Conservation (phyloP, 2,888 invertebrate genomes). For the Tolmerus cingulatus region DNA sequence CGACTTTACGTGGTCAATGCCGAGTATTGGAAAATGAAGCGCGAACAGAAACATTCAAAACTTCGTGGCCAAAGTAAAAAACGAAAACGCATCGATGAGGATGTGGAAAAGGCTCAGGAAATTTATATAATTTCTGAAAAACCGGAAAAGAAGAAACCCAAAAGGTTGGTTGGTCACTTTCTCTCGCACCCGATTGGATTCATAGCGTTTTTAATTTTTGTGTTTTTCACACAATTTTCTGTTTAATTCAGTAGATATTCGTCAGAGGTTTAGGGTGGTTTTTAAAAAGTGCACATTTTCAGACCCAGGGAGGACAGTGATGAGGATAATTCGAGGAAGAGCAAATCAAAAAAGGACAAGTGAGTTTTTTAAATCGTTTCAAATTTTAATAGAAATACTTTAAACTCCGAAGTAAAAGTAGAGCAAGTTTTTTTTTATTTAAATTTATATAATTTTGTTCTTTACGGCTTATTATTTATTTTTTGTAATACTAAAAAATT, state of each 20-base stretch:
- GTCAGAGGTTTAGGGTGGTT: background rate
- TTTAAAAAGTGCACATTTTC: background rate
- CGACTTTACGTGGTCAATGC: constrained; percentile 82
- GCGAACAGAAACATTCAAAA: constrained; percentile 56
- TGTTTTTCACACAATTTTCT: background rate
- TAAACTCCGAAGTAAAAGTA: too few relatives aligned
- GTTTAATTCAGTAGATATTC: background rate
- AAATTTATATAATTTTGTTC: too few relatives aligned
- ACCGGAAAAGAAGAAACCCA: constrained; percentile 56
- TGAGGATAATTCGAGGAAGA: constrained; percentile 25
- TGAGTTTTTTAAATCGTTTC: background rate
- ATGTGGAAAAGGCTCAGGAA: constrained; percentile 61
- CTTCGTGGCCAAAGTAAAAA: constrained; percentile 51
- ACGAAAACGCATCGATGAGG: constrained; percentile 57
- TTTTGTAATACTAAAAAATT: too few relatives aligned
- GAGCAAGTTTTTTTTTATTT: too few relatives aligned
- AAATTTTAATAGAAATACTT: too few relatives aligned
- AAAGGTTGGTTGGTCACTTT: background rate
- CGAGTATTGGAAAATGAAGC: constrained; percentile 67
- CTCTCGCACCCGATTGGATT: background rate
- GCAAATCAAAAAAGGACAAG: constrained; percentile 11
- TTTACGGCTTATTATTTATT: too few relatives aligned
- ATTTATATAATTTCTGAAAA: constrained; percentile 67
- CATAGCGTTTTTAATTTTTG: constrained; percentile 2
- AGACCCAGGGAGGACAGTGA: constrained; percentile 41